Evolutionary conservation across 2,113 vertebrate species (phyloP).

Genomic region (Gopherus evgoodei): DNA sequence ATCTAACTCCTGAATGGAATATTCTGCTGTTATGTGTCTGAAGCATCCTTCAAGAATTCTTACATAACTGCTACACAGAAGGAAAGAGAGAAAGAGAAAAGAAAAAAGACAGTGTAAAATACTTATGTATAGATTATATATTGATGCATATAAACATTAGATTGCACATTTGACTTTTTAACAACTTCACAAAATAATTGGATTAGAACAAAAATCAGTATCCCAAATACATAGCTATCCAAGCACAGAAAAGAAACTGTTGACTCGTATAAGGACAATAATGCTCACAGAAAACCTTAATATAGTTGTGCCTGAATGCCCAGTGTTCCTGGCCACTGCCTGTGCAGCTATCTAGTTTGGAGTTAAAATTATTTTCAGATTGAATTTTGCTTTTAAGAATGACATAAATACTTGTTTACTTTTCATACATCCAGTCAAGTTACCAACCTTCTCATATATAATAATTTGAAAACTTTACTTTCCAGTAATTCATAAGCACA

Average conservation of each 20-base stretch:
- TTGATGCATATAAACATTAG: background rate
- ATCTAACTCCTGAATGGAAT: conserved; percentile 15
- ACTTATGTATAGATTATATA: background rate
- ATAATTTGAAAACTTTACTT: background rate
- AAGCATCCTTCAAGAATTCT: conserved; percentile 45
- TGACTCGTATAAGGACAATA: conserved; percentile 62
- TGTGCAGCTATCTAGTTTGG: conserved; percentile 44
- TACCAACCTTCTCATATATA: conserved; percentile 27
- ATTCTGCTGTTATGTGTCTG: conserved; percentile 22
- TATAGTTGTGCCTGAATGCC: conserved; percentile 50
- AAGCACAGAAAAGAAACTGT: conserved; percentile 51
- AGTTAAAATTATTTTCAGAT: conserved; percentile 13
- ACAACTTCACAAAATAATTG: background rate
- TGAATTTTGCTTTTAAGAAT: conserved; percentile 41
- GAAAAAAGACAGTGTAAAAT: background rate
- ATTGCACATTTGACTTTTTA: background rate
- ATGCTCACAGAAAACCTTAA: conserved; percentile 57
- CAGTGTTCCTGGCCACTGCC: conserved; percentile 45
- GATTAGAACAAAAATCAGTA: conserved; percentile 27
- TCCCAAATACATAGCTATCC: conserved; percentile 27
- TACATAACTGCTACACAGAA: background rate
- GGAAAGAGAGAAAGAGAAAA: background rate
- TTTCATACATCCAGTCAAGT: background rate
- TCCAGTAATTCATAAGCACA: background rate
- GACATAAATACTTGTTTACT: conserved; percentile 29